Base-by-base conservation (phyloP, 2,113 vertebrate genomes). In the Planiliza haematocheilus region DNA sequence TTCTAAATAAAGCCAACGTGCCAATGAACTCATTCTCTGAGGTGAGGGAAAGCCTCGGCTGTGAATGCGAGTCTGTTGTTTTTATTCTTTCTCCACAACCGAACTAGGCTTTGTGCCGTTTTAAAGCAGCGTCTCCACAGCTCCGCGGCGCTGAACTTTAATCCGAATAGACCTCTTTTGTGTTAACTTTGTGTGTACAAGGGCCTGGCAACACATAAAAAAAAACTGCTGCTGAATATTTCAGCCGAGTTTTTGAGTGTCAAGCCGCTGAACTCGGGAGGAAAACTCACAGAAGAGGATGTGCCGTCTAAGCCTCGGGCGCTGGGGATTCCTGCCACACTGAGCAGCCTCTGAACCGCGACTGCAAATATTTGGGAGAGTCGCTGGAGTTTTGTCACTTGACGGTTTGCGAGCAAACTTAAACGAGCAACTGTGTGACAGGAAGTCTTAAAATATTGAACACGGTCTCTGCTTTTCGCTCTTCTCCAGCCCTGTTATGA, bases 101-200 rank as follows among this genome's bases (percentile, higher is more conserved):
- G 58, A n/a, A 41, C 8, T 2, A 60, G 17, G 48, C 56, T 6
- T 0, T 6, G n/a, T 21, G 10, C 34, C n/a, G 16, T 45, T 70
- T 70, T 42, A 62, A 74, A 69, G 48, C 38, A 46, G 24, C 20
- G 36, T 67, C 36, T 65, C 30, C 36, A 24, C 42, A 2, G 37
- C 61, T 41, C 56, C 7, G 42, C 13, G 21, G 65, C 10, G 2
- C 52, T 1, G 11, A 16, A 64, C 59, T 77, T 82, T 75, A 62
- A 48, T 67, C 58, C 17, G 43, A 86, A 59, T 38, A 63, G 9
- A 50, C 8, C 18, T 75, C 48, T 21, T 89, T 74, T 85, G 51
- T 81, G 89, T 46, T 46, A 51, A 57, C 10, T 21, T 21, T 64
- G 45, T 13, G 14, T 49, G 39, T 48, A 17, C 39, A 11, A 30